These are phyloP conservation scores for Saturnia pavonia DNA, from an alignment of 2,888 invertebrate species.

Conservation along the genomic window DNA sequence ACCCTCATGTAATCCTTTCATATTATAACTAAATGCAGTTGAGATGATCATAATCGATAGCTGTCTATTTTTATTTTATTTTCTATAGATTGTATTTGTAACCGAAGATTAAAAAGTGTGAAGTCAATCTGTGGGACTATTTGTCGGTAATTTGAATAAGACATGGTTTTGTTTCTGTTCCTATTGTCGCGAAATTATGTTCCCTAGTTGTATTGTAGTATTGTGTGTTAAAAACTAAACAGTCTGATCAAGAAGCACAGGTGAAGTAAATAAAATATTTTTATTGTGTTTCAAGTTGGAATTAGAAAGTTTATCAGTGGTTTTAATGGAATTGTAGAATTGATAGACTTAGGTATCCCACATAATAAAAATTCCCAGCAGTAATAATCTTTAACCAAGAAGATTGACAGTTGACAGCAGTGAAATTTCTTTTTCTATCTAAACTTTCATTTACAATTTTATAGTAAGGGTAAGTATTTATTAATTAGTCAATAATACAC, in stretches of 20 bases:
- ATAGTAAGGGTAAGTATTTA: too few species aligned
- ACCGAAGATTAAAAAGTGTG: not conserved
- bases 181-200: not conserved
- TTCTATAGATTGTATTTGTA: not conserved
- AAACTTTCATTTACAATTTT: too few species aligned
- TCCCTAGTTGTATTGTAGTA: not conserved
- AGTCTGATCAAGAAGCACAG: not conserved
- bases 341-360: too few species aligned
- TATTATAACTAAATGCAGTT: constrained; percentile 32
- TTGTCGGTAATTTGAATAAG: not conserved
- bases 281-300: too few species aligned
- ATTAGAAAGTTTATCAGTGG: too few species aligned
- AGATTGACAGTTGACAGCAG: too few species aligned
- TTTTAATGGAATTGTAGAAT: too few species aligned
- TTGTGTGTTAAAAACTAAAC: not conserved
- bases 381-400: too few species aligned
- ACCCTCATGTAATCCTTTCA: constrained; percentile 32
- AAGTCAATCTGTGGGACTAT: not conserved
- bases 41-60: constrained; percentile 27
- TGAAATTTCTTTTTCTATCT: too few species aligned
- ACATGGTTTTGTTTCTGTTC: not conserved
- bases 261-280: not conserved
- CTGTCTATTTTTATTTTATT: constrained; percentile 12
- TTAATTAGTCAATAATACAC: too few species aligned
- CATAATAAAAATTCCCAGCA: too few species aligned